Conservation (phyloP, 1,140 invertebrate species). For the Ceratoteleas bidentatus region DNA sequence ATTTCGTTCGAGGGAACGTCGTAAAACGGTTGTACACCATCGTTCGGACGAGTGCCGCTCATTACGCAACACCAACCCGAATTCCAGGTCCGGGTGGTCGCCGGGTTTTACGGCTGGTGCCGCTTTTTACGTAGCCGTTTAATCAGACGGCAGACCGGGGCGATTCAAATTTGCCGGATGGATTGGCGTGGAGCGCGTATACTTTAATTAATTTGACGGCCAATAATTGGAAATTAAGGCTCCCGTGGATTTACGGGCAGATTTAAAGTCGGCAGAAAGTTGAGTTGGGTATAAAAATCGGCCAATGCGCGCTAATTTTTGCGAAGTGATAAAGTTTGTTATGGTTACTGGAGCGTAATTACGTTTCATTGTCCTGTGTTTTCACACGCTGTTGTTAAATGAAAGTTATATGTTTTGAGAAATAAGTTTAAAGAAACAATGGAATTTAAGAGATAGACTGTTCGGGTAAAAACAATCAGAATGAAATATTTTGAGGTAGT, state of each 20-base stretch:
- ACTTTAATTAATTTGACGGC: constrained; percentile 21
- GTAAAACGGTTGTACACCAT: constrained; percentile 23
- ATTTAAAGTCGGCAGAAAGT: constrained; percentile 4
- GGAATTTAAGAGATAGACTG: too few relatives aligned
- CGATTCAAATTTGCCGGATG: constrained; percentile 10
- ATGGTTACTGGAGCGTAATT: too few relatives aligned
- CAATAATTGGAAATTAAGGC: constrained; percentile 15
- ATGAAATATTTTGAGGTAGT: too few relatives aligned
- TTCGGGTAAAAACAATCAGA: too few relatives aligned
- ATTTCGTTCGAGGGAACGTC: constrained; percentile 29
- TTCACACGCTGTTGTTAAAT: too few relatives aligned
- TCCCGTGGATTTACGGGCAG: constrained; percentile 4
- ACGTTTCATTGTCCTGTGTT: too few relatives aligned
- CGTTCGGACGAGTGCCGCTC: constrained; percentile 2
- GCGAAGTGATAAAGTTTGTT: too few relatives aligned
- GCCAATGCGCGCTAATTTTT: too few relatives aligned
- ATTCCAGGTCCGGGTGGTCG: constrained; percentile 1
- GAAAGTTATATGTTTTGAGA: too few relatives aligned
- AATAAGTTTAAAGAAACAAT: too few relatives aligned
- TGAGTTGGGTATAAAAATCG: neutral
- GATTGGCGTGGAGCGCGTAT: constrained; percentile 8
- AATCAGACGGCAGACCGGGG: constrained; percentile 9
- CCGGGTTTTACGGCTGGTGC: constrained; percentile 9
- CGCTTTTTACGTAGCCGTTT: constrained; percentile 16
- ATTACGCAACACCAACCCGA: constrained; percentile 33